Base-by-base conservation (phyloP, 2,797 vertebrate species). In the Fratercula arctica region DNA sequence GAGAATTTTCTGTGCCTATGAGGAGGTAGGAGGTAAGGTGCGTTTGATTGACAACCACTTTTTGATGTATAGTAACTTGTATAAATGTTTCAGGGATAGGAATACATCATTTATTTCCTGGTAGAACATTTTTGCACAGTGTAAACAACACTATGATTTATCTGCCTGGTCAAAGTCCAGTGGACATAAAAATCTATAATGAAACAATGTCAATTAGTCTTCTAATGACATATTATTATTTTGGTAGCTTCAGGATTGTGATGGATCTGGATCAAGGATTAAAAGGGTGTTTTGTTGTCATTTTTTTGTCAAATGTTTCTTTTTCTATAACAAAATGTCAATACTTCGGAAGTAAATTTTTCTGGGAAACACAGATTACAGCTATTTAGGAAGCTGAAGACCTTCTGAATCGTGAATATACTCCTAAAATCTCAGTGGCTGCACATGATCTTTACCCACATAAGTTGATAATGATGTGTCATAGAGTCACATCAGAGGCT, bases 81-180 rank as follows among this genome's bases (percentile, higher is more conserved):
- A 45, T 25, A 75, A 45, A 78, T 59, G 16, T 81, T 85, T 90
- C 2, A 1, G 33, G 29, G 50, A 24, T 54, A 83, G 31, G 21
- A 94, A 90, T 56, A 53, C 7, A 46, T 77, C 72, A 84, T 92
- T 95, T 96, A 68, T 90, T 95, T 88, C 13, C 20, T 64, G 21
- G 60, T 35, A 35, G 15, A 77, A 24, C 76, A 46, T 72, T 86
- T 85, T 91, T 84, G 16, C 33, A 39, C 66, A 17, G 10, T 48
- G 14, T 33, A 85, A 90, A 82, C 0, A 3, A 57, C 73, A 43
- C 19, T 54, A 26, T 60, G 51, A 92, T 91, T 94, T 88, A 59
- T 87, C 45, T 85, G 31, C 60, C 80, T 79, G 45, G 20, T 78
- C 82, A 87, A 66, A 69, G 45, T 83, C 25, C 59, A 43, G 29